Evolutionary conservation across 2,888 invertebrate genomes (phyloP), one percentile per base, ranked within the genome.

Genomic region (Frankliniella fusca): DNA sequence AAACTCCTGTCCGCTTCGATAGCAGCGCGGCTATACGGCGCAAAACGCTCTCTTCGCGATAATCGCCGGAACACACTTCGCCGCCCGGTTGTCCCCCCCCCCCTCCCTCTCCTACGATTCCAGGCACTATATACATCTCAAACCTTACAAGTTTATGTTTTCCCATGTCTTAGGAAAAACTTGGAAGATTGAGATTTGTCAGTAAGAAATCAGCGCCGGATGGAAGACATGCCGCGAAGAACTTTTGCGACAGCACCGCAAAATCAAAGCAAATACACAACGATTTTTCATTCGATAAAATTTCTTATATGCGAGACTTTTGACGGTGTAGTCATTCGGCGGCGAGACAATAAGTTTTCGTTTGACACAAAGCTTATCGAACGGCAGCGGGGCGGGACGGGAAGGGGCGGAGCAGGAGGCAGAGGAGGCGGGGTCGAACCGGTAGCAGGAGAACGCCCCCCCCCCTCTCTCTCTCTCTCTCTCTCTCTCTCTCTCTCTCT

Each of bases 371-470:
- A 23, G 27, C 70, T 48, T 48, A 70, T 79, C 80, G 80, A 11
- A 80, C 82, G 61, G 27, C 70, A 23, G 50, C 23, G 82, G 80
- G 76, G 85, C 84, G 85, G 86, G 85, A 38, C 23, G 82, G 80
- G 65, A 85, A 86, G 85, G 85, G 85, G 85, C 85, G 85, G 85
- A 85, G 84, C 84, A 85, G 86, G 85, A 85, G 83, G 85, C 85
- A 86, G 85, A 85, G 85, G 85, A 86, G 85, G 85, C 84, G 84
- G 85, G 85, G 5, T 38, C 38, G 38, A 38, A 85, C 85, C 86
- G 85, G 85, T 83, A 84, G 83, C 81, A 54, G 54, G 15, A 61
- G 61, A 11, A 18, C 54, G 54, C 5, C 54, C 5, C 18, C 15
- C 61, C 15, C 11, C 7, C 61, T 7, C 15, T 18, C 15, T 61